These are phyloP conservation scores for Acanthopleura granulata DNA, from an alignment of 2,888 invertebrate genomes.

Conservation along the genomic window DNA sequence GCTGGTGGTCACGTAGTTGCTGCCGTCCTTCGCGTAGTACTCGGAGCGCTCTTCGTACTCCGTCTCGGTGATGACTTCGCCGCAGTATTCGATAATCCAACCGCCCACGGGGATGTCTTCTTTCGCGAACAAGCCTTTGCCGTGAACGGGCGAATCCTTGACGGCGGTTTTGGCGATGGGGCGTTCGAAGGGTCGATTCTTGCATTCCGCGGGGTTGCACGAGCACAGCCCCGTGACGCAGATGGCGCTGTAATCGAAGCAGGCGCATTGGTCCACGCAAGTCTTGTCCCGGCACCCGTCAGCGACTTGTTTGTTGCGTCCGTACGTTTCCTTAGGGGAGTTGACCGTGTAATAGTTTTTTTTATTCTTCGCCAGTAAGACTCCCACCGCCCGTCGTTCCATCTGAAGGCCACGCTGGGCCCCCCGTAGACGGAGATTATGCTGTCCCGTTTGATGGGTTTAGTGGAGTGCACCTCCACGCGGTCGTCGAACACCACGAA, in stretches of 20 bases:
- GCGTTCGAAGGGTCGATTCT: not conserved
- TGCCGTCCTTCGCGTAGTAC: not conserved
- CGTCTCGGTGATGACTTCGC: not conserved
- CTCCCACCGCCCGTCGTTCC: not conserved
- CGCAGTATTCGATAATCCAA: not conserved
- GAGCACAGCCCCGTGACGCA: not conserved
- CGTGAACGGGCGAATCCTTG: not conserved
- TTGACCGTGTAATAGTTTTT: not conserved
- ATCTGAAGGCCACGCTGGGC: not conserved
- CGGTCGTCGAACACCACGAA: not conserved
- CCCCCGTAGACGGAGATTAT: not conserved
- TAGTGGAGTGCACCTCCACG: not conserved
- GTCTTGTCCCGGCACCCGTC: not conserved
- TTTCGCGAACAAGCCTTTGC: not conserved
- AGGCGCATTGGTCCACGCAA: not conserved
- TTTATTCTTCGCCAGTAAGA: not conserved
- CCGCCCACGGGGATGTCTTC: not conserved
- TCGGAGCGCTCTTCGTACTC: not conserved
- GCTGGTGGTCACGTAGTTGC: not conserved
- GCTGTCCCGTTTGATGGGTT: not conserved
- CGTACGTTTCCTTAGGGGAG: not conserved
- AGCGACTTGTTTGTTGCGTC: not conserved
- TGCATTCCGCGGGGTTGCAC: not conserved
- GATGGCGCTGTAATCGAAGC: not conserved
- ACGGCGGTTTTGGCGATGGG: not conserved